These are phyloP conservation scores for Sycon ciliatum DNA, from an alignment of 37 sponge, comb jelly and placozoan species.

Conservation along the genomic window DNA sequence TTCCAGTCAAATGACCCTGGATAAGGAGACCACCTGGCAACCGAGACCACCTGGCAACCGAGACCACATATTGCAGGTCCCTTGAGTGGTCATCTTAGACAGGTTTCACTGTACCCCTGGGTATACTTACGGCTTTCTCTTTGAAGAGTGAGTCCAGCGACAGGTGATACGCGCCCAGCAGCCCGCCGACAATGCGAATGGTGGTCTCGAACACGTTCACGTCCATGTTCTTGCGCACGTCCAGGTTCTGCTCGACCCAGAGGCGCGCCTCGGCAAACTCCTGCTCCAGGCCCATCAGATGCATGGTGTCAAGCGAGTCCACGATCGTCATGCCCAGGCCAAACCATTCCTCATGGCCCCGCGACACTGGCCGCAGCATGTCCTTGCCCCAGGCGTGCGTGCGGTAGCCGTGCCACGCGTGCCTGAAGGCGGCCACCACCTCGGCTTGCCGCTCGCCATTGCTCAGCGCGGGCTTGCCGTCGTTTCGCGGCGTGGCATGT, in stretches of 20 bases:
- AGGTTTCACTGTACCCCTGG: no score
- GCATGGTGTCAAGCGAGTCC: conserved; percentile 93
- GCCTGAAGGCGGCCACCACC: conserved; percentile 64
- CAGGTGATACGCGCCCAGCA: conserved; percentile 77
- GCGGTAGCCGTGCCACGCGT: conserved; percentile 89
- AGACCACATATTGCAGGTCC: no score
- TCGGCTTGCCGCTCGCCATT: conserved; percentile 52
- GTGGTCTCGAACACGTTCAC: conserved; percentile 97
- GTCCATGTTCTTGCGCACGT: conserved; percentile 53
- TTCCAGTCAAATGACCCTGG: no score
- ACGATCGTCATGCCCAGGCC: conserved; percentile 81
- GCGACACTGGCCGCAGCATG: conserved; percentile 67
- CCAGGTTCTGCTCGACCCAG: conserved; percentile 61
- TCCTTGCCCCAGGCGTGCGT: conserved; percentile 83
- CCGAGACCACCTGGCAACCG: no score
- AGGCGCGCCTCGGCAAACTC: conserved; percentile 70
- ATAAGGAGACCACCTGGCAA: no score
- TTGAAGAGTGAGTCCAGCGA: conserved; percentile 66
- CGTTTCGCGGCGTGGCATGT: no score
- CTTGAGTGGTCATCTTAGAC: no score
- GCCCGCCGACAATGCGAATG: conserved; percentile 83
- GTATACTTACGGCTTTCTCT: conserved; percentile 65
- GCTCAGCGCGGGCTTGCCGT: no score
- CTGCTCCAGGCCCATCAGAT: conserved; percentile 93
- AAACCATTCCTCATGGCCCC: conserved; percentile 64